Evolutionary conservation across 2,888 invertebrate genomes (phyloP).

Genomic region (Tetragonisca angustula): DNA sequence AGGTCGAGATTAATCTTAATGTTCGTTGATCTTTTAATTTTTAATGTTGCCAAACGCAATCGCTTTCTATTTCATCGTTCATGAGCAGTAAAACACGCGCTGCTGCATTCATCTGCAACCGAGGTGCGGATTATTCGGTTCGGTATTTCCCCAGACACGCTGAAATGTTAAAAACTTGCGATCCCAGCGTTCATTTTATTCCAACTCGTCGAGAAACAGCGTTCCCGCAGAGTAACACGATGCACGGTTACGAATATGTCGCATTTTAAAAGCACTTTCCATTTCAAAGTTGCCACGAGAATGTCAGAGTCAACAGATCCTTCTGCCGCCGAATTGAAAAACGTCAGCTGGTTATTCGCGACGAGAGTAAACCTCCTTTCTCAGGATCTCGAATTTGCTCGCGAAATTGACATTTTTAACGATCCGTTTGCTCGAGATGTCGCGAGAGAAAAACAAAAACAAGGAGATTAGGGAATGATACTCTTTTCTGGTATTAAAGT

Average conservation of each 20-base stretch:
- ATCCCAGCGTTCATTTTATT: not conserved
- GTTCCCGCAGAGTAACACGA: slow-evolving; percentile 10
- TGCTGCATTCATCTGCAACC: not conserved
- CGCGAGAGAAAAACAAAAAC: not conserved
- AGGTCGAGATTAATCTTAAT: too few species aligned
- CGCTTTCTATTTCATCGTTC: not conserved
- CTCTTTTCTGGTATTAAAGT: not conserved
- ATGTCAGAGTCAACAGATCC: slow-evolving; percentile 15
- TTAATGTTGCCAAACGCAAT: too few species aligned
- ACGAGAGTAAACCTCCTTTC: not conserved
- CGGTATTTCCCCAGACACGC: not conserved
- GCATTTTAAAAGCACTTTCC: slow-evolving; percentile 13
- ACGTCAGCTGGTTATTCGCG: not conserved
- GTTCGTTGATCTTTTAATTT: too few species aligned
- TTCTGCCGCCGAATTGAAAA: not conserved
- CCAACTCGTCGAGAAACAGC: slow-evolving; percentile 31
- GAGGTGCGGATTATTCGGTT: not conserved
- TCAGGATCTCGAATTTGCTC: not conserved
- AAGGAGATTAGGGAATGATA: not conserved
- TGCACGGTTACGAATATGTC: slow-evolving; percentile 8
- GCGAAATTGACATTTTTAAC: not conserved
- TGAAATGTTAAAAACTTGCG: not conserved
- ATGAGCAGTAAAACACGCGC: not conserved
- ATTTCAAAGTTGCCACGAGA: slow-evolving; percentile 26
- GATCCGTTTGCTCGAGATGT: not conserved